Conservation (phyloP, 2,888 invertebrate genomes). For the Tetranychus truncatus region DNA sequence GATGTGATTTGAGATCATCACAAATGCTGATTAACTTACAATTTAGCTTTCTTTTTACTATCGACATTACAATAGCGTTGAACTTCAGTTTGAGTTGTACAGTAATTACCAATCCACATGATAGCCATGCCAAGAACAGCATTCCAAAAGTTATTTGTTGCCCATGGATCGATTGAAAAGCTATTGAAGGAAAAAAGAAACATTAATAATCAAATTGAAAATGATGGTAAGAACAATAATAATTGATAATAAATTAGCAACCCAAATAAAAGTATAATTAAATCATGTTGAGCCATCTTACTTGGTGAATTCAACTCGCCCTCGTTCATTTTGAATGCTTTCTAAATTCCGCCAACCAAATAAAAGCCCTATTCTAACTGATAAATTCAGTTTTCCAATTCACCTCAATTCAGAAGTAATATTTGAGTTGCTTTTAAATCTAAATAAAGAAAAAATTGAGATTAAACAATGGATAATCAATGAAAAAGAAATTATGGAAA, state of each 20-base stretch:
- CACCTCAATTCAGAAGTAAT: too few relatives aligned
- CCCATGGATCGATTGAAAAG: conserved; percentile 20
- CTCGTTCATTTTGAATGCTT: conserved; percentile 49
- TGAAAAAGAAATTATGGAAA: too few relatives aligned
- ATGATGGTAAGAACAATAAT: not conserved
- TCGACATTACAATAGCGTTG: conserved; percentile 67
- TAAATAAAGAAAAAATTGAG: too few relatives aligned
- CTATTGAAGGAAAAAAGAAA: conserved; percentile 9
- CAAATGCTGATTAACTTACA: conserved; percentile 18
- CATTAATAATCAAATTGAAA: not conserved
- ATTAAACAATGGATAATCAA: too few relatives aligned
- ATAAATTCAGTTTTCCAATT: too few relatives aligned
- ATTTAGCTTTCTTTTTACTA: conserved; percentile 45
- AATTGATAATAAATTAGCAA: not conserved
- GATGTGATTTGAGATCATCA: not conserved
- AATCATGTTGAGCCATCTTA: not conserved
- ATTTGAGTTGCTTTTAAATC: too few relatives aligned
- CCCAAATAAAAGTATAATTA: not conserved
- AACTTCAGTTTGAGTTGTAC: conserved; percentile 72
- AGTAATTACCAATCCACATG: conserved; percentile 70
- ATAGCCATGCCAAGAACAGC: conserved; percentile 39
- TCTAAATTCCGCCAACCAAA: conserved; percentile 20
- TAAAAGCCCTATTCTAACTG: conserved; percentile 17
- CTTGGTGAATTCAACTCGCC: conserved; percentile 35
- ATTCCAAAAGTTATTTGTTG: conserved; percentile 22